A percentile compares a stretch with the other conserved stretches of the same genome.
Conservation (phyloP, 2,888 invertebrate genomes). For the Cantharis rustica region DNA sequence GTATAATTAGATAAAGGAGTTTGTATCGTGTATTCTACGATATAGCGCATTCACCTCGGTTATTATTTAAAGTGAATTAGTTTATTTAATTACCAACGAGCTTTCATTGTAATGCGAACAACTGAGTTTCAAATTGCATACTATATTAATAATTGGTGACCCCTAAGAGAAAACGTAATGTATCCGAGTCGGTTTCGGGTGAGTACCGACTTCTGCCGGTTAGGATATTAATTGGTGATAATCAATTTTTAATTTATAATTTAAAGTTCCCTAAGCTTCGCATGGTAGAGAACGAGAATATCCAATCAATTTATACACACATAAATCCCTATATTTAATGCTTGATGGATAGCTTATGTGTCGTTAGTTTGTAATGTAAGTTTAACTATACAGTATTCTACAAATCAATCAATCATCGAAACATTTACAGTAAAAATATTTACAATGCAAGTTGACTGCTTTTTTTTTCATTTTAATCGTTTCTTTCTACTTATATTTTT, state of each 20-base stretch:
- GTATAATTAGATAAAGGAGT: background rate
- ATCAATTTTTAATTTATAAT: background rate
- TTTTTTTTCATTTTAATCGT: background rate
- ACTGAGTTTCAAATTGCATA: background rate
- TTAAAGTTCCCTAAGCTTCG: background rate
- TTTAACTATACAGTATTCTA: background rate
- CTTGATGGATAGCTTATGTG: slow-evolving; percentile 1
- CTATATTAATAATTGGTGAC: background rate
- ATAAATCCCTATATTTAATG: background rate
- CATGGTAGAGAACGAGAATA: background rate
- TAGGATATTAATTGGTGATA: too few relatives aligned
- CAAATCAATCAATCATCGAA: slow-evolving; percentile 4
- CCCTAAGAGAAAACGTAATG: background rate
- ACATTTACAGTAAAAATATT: background rate
- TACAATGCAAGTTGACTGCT: background rate
- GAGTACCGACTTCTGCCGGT: too few relatives aligned
- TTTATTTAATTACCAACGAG: background rate
- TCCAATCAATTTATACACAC: background rate
- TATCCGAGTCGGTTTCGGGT: too few relatives aligned
- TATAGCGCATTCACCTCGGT: background rate
- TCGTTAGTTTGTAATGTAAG: background rate
- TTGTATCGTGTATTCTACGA: background rate
- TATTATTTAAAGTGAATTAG: background rate
- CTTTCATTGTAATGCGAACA: background rate
- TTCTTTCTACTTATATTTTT: background rate